Evolutionary conservation across 2,888 invertebrate species (phyloP), one percentile per base, ranked within the genome.

Genomic region (Drosophila picticornis): DNA sequence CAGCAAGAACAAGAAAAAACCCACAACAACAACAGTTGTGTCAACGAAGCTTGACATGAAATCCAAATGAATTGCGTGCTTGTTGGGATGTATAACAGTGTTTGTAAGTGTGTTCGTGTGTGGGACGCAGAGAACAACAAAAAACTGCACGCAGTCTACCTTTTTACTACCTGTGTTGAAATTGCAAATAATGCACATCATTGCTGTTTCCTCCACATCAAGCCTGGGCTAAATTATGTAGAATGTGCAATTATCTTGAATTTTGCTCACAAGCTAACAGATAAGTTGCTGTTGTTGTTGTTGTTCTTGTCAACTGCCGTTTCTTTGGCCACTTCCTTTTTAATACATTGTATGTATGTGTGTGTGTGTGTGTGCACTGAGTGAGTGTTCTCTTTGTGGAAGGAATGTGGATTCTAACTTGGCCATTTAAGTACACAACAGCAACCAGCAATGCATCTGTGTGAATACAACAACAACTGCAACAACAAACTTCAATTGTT

Each of bases 381-480:
- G 67, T 46, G 40, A 25, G 46, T 46, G 65, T 56, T 56, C 27
- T 70, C 56, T 72, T 75, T 81, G 84, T 90, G 90, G 90, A 88
- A 88, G 89, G 90, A 88, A 88, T 90, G 87, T 90, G 89, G 90
- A 90, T 75, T 86, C 83, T 79, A 90, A 86, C 82, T 85, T 88
- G 81, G 72, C 85, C 83, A 89, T 85, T 85, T 87, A 86, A 83
- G 88, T 84, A 77, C 90, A 80, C 38, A 56, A 77, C 52, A 52
- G 13, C 66, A 75, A 59, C 68, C 67, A 67, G 63, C 67, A 62
- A 38, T 60, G 70, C 72, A 70, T 34, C 32, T 71, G 72, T 75
- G 63, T 82, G 61, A 59, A 57, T 52, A 59, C 64, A 60, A 48
- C 40, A 63, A 62, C 43, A 64, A 55, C 16, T 50, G 27, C 61